Base-by-base conservation (phyloP, 2,113 vertebrate species). In the Triplophysa tibetana region DNA sequence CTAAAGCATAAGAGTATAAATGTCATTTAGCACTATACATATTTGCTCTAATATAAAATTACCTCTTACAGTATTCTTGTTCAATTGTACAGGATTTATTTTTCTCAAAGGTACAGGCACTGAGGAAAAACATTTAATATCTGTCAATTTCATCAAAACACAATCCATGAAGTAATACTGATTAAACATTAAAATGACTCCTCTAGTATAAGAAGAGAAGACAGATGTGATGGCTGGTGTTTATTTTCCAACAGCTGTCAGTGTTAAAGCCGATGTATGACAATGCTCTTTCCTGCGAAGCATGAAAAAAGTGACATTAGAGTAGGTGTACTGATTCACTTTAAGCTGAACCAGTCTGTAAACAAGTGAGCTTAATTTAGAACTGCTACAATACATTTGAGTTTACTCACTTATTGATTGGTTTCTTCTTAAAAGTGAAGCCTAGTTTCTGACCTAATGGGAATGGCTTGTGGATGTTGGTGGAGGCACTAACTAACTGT, bases 241-340 rank as follows among this genome's bases (percentile, higher is more conserved):
- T 65, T 60, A 75, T 82, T 82, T 73, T 68, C 78, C 48, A 19
- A 63, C 81, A 82, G 68, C 75, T 82, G 81, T 82, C 81, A 61
- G 75, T 50, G 81, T 75, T 63, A 82, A 82, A 45, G 78, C 58
- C 61, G 75, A 66, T 23, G 61, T 58, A 67, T 70, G 70, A 70
- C 73, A 61, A 82, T 82, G 8, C 72, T 82, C 43, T 70, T 61
- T 43, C 81, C 81, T 70, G 75, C 68, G 66, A 61, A 54, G 75
- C 58, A 82, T 60, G 33, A 54, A 82, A 78, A 73, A 82, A 68
- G 73, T 78, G 75, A 33, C 45, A 75, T 21, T n/a, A 75, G 52
- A 81, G 75, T 62, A 75, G 11, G 62, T 41, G 19, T n/a, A 62
- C 61, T 66, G 61, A 66, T 73, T 52, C 21, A 43, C 65, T 76